A percentile compares a stretch with the other conserved stretches of the same genome.
Evolutionary conservation across 2,113 vertebrate genomes (phyloP).

Genomic region (Catharus minimus): DNA sequence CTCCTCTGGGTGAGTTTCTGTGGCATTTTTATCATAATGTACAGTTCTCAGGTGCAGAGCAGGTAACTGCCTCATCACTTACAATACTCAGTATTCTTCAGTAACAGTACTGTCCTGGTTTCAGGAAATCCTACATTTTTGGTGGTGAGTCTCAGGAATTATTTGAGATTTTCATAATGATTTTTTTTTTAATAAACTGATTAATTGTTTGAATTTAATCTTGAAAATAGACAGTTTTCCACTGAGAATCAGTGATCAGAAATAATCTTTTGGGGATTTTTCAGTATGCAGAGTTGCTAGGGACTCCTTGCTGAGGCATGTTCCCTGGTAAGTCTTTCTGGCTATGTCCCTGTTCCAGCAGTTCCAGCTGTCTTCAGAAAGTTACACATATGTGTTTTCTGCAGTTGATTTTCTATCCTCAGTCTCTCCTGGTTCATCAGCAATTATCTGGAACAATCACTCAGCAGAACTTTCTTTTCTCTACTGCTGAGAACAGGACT

Average conservation of each 20-base stretch:
- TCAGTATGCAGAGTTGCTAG: background rate
- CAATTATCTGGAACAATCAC: background rate
- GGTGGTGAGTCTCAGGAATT: background rate
- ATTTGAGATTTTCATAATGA: background rate
- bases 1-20: background rate
- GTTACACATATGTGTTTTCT: background rate
- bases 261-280: background rate
- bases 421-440: background rate
- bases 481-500: background rate
- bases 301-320: background rate
- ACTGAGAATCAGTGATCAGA: background rate
- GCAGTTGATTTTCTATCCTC: background rate
- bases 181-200: background rate
- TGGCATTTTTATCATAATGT: background rate
- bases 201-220: background rate
- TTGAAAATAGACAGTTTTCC: background rate
- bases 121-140: background rate
- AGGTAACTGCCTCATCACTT: background rate
- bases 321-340: background rate
- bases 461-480: background rate
- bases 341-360: background rate
- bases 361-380: background rate
- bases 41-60: background rate
- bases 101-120: background rate
- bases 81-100: background rate